Percentiles rank a stretch among this genome's conserved stretches.
phyloP scores from a whole-genome alignment of 1,140 invertebrate species.

The Magallana gigas region DNA sequence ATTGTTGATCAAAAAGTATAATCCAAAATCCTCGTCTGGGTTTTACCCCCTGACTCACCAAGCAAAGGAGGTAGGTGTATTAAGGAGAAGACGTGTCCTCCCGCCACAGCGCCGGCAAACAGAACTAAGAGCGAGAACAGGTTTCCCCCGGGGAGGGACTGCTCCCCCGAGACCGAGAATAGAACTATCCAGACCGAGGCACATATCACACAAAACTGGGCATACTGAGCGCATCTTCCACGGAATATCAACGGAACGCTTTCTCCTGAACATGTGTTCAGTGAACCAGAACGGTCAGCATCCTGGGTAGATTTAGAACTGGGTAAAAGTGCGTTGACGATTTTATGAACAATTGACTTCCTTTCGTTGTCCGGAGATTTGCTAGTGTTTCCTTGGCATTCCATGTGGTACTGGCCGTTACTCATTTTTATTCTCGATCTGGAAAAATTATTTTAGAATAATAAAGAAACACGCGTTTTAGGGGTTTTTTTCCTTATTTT shows the following conservation, averaged over 20 bases:
- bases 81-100: constrained; percentile 87
- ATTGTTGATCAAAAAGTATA: no score
- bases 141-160: constrained; percentile 87
- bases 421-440: not conserved
- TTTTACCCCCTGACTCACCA: constrained; percentile 61
- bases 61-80: constrained; percentile 89
- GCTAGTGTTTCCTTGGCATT: not conserved
- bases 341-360: not conserved
- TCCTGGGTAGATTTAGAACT: not conserved
- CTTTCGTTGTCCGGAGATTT: not conserved
- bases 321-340: not conserved
- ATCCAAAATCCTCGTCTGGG: no score
- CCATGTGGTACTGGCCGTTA: not conserved
- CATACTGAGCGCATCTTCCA: not conserved
- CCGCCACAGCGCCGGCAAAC: constrained; percentile 85
- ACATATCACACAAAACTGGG: not conserved
- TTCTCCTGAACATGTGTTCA: not conserved
- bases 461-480: not conserved
- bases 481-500: not conserved
- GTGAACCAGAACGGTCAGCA: not conserved
- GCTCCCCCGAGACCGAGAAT: not conserved
- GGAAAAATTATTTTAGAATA: no score
- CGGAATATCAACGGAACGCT: not conserved
- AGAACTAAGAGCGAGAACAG: constrained; percentile 87
- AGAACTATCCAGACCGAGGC: not conserved